phyloP scores from a whole-genome alignment of 2,888 invertebrate species.

The Branchinecta sandiegonensis region DNA sequence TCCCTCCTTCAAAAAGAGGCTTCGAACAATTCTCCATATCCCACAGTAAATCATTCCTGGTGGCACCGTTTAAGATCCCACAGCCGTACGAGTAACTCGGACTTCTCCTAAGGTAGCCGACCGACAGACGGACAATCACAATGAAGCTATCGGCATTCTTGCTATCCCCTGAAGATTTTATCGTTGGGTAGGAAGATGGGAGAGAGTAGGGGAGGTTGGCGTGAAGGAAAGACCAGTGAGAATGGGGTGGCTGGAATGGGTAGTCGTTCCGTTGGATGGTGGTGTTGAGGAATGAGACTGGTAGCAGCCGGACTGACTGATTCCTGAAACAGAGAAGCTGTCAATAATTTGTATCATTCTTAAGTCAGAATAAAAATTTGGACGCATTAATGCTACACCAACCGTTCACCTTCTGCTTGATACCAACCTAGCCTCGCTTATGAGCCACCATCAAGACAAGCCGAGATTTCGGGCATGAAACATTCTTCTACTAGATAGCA shows the following conservation, averaged over 20 bases:
- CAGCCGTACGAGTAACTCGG: background rate
- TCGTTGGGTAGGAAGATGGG: background rate
- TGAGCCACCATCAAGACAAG: too few species aligned
- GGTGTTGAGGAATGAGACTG: background rate
- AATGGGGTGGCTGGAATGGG: background rate
- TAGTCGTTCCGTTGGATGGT: conserved; percentile 10
- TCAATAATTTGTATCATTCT: too few species aligned
- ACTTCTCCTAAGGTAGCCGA: background rate
- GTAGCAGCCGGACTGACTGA: background rate
- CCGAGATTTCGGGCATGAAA: too few species aligned
- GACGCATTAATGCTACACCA: too few species aligned
- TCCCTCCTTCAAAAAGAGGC: background rate
- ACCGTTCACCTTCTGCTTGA: too few species aligned
- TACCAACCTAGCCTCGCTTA: too few species aligned
- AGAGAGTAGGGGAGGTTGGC: background rate
- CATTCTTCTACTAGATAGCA: too few species aligned
- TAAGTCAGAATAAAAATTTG: too few species aligned
- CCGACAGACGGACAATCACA: background rate
- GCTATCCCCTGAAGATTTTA: background rate
- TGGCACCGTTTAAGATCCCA: background rate
- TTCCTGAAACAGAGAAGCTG: background rate
- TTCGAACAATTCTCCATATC: background rate
- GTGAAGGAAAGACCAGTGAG: background rate
- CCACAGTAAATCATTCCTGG: background rate
- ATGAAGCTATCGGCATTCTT: conserved; percentile 2